A percentile compares a stretch with the other conserved stretches of the same genome.
These are phyloP conservation scores for Clanis bilineata DNA, from an alignment of 2,888 invertebrate species.

Conservation along the genomic window DNA sequence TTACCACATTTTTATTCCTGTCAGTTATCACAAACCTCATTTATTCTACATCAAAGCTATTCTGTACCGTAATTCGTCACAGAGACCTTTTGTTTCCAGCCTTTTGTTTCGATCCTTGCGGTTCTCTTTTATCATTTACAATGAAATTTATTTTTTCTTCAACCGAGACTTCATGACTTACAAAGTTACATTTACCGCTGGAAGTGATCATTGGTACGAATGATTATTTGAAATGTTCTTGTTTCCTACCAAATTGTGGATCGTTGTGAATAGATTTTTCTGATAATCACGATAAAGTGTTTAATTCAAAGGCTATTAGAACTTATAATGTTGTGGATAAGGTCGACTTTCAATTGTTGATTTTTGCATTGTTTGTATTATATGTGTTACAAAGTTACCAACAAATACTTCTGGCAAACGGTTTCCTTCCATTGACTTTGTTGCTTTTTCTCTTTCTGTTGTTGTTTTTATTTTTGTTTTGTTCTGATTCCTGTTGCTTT, in stretches of 20 bases:
- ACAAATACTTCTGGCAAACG: not conserved
- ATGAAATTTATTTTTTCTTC: slow-evolving; percentile 56
- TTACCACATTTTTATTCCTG: slow-evolving; percentile 4
- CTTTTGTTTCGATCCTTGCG: slow-evolving; percentile 62
- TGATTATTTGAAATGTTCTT: not conserved
- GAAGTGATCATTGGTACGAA: slow-evolving; percentile 13
- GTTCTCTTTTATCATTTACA: slow-evolving; percentile 56
- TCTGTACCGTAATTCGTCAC: slow-evolving; percentile 44
- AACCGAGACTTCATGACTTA: slow-evolving; percentile 42
- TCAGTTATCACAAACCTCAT: slow-evolving; percentile 16
- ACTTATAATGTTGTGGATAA: not conserved
- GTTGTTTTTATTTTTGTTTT: not conserved
- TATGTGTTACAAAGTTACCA: slow-evolving; percentile 11
- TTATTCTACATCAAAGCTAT: slow-evolving; percentile 23
- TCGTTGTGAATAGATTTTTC: not conserved
- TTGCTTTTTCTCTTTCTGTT: not conserved
- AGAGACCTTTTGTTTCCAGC: slow-evolving; percentile 46
- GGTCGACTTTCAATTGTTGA: not conserved
- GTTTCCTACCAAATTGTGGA: not conserved
- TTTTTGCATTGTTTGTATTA: slow-evolving; percentile 9
- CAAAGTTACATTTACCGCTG: slow-evolving; percentile 36
- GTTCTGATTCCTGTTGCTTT: not conserved
- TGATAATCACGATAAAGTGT: not conserved
- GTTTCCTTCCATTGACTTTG: not conserved
- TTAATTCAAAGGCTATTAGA: not conserved